Evolutionary conservation across 2,113 vertebrate species (phyloP).

Genomic region (Barbus barbus): DNA sequence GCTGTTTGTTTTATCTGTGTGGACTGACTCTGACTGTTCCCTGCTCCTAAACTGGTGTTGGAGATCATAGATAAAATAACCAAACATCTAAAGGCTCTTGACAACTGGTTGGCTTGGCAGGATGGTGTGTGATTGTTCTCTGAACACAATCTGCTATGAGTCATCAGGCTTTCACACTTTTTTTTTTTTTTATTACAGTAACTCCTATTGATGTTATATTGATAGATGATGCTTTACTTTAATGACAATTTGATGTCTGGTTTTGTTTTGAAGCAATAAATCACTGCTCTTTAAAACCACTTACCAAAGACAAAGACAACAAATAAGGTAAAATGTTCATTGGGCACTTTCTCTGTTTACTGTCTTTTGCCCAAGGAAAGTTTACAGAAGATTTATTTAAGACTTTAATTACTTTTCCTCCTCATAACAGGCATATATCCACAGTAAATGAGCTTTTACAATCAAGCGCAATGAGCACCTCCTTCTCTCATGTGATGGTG

Average conservation of each 20-base stretch:
- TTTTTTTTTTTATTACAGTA: constrained; percentile 19
- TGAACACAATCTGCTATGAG: neutral
- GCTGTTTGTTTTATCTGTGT: constrained; percentile 1
- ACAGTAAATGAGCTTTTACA: constrained; percentile 12
- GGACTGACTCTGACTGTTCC: constrained; percentile 18
- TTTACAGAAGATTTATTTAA: constrained; percentile 7
- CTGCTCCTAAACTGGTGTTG: neutral
- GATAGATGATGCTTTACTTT: constrained; percentile 29
- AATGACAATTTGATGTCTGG: constrained; percentile 8
- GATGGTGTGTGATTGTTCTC: neutral
- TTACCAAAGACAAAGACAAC: neutral
- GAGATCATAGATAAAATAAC: constrained; percentile 8
- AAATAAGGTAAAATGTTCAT: constrained; percentile 5
- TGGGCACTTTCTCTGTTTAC: neutral
- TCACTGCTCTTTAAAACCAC: neutral
- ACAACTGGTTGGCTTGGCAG: neutral
- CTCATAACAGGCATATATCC: constrained; percentile 12
- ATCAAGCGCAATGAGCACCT: neutral
- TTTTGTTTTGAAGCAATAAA: constrained; percentile 17
- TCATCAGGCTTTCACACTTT: constrained; percentile 11
- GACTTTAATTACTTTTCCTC: constrained; percentile 30
- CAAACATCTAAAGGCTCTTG: neutral
- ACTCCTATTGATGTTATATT: constrained; percentile 12
- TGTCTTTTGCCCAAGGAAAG: neutral
- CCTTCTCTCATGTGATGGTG: neutral